phyloP scores from a whole-genome alignment of 2,113 vertebrate genomes.

The Vireo altiloquus region DNA sequence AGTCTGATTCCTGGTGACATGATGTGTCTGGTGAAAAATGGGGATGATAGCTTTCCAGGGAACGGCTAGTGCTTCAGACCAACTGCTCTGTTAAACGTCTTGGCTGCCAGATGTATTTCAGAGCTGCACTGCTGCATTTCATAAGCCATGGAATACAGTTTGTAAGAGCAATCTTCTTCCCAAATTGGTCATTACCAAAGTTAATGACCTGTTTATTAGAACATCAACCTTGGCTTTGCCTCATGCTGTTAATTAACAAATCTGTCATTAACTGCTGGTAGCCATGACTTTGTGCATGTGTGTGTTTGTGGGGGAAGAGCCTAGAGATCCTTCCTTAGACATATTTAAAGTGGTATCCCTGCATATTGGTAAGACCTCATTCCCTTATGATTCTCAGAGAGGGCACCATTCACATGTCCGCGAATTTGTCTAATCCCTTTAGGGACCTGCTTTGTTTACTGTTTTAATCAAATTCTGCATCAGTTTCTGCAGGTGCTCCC shows the following conservation, averaged over 20 bases:
- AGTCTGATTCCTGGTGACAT: background rate
- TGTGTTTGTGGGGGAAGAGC: background rate
- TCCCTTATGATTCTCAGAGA: background rate
- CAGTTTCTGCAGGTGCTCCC: background rate
- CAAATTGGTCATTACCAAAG: conserved; percentile 80
- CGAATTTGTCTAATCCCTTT: background rate
- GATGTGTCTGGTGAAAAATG: conserved; percentile 35
- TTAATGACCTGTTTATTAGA: conserved; percentile 83
- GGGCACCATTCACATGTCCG: background rate
- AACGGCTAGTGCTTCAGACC: background rate
- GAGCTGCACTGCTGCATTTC: conserved; percentile 57
- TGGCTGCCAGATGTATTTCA: conserved; percentile 57
- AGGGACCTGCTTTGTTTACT: background rate
- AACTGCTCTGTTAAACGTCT: conserved; percentile 27
- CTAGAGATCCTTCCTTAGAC: conserved; percentile 27
- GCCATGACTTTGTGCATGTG: conserved; percentile 37
- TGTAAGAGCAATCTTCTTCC: conserved; percentile 76
- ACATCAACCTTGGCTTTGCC: conserved; percentile 80
- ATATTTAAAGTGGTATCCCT: conserved; percentile 47
- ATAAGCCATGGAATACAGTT: conserved; percentile 66
- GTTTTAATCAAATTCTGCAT: background rate
- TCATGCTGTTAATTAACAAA: conserved; percentile 78
- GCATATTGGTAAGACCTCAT: conserved; percentile 6
- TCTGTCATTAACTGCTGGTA: conserved; percentile 74
- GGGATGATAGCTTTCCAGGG: background rate